Conservation (phyloP, 2,888 invertebrate genomes). For the Cataglyphis livida region DNA sequence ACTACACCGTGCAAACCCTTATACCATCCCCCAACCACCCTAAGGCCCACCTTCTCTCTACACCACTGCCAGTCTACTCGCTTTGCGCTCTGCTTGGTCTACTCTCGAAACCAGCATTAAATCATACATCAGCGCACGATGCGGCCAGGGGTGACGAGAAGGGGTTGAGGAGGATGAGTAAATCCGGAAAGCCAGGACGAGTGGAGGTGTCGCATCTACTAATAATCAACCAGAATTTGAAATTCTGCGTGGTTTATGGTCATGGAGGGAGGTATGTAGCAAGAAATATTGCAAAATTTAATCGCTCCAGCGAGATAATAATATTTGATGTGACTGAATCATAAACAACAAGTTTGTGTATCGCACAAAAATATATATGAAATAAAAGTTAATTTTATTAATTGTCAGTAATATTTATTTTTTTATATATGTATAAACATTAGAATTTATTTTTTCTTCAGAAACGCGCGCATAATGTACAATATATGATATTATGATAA, state of each 20-base stretch:
- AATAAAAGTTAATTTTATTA: neutral
- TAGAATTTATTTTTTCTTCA: neutral
- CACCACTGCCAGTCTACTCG: conserved; percentile 66
- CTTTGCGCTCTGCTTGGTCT: conserved; percentile 76
- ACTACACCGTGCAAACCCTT: conserved; percentile 83
- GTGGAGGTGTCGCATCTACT: conserved; percentile 77
- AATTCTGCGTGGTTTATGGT: conserved; percentile 49
- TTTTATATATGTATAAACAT: neutral
- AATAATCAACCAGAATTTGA: conserved; percentile 73
- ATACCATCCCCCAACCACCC: conserved; percentile 72
- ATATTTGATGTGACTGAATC: conserved; percentile 22
- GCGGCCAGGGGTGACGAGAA: conserved; percentile 60
- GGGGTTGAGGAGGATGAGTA: conserved; percentile 67
- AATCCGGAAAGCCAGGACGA: conserved; percentile 66
- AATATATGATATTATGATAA: neutral
- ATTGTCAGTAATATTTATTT: neutral
- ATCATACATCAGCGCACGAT: conserved; percentile 83
- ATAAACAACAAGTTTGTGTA: conserved; percentile 1
- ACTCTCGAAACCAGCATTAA: conserved; percentile 82
- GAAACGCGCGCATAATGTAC: neutral
- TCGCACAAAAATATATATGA: neutral
- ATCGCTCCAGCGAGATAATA: conserved; percentile 16
- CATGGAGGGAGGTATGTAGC: neutral
- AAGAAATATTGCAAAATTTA: conserved; percentile 43
- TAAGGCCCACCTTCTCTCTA: conserved; percentile 58